Conservation (phyloP, 2,888 invertebrate species). For the Pristionchus exspectatus region DNA sequence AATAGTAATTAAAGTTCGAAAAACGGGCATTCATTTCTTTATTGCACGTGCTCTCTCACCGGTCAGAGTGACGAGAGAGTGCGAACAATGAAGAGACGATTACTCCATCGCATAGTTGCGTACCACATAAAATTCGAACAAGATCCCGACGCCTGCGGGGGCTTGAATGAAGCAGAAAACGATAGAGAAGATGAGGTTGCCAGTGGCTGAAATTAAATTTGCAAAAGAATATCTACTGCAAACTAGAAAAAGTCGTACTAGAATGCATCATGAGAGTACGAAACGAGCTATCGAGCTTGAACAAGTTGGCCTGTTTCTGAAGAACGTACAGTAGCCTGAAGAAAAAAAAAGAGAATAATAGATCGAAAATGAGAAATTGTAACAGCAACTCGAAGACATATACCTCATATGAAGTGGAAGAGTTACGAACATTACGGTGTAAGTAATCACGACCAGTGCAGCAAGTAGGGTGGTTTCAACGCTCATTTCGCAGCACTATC, state of each 20-base stretch:
- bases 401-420: constrained; percentile 9
- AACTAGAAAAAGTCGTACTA: neutral
- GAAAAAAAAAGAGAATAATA: neutral
- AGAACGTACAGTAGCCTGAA: neutral
- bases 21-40: too few species aligned
- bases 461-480: neutral
- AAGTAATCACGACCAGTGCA: neutral
- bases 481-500: neutral
- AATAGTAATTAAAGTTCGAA: too few species aligned
- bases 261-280: neutral
- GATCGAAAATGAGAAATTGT: neutral
- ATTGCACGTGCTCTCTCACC: too few species aligned
- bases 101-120: too few species aligned
- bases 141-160: neutral
- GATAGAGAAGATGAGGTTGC: neutral
- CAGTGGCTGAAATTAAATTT: neutral
- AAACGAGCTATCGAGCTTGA: neutral
- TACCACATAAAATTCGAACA: neutral
- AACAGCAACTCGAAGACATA: neutral
- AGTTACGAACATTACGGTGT: neutral
- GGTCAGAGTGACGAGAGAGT: too few species aligned
- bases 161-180: constrained; percentile 19
- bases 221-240: neutral
- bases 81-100: too few species aligned
- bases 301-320: neutral